Evolutionary conservation across 2,797 vertebrate genomes (phyloP).

Genomic region (Dendrocincla fuliginosa): DNA sequence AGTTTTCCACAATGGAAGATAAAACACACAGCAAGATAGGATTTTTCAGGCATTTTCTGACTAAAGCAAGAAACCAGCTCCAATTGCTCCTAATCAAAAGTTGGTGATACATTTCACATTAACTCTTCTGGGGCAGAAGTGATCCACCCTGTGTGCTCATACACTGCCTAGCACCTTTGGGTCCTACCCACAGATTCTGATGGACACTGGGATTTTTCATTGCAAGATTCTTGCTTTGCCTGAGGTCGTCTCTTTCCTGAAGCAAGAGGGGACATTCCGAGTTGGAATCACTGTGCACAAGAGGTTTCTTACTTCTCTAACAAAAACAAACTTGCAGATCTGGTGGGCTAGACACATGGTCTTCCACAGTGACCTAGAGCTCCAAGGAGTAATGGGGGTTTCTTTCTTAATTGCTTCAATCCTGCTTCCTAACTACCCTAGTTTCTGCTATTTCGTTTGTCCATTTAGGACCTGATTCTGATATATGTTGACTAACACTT

Average conservation of each 20-base stretch:
- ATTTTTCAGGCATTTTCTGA: background rate
- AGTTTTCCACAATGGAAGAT: background rate
- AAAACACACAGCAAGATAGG: background rate
- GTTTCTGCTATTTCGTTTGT: background rate
- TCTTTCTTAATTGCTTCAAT: background rate
- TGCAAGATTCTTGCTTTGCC: background rate
- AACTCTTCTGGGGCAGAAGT: background rate
- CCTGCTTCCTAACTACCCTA: background rate
- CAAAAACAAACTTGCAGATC: background rate
- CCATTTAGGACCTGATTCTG: background rate
- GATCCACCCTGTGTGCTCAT: background rate
- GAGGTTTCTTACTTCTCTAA: background rate
- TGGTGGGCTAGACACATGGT: accelerated
- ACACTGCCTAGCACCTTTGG: background rate
- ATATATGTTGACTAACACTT: background rate
- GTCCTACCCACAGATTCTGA: background rate
- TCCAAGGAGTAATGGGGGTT: background rate
- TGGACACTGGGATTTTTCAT: background rate
- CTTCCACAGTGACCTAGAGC: background rate
- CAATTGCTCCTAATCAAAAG: background rate
- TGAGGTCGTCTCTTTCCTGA: background rate
- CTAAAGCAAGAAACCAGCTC: slow-evolving; percentile 15
- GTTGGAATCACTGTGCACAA: background rate
- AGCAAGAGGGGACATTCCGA: background rate
- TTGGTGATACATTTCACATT: background rate